Evolutionary conservation across 2,113 vertebrate species (phyloP).

Genomic region (Labeo rohita): DNA sequence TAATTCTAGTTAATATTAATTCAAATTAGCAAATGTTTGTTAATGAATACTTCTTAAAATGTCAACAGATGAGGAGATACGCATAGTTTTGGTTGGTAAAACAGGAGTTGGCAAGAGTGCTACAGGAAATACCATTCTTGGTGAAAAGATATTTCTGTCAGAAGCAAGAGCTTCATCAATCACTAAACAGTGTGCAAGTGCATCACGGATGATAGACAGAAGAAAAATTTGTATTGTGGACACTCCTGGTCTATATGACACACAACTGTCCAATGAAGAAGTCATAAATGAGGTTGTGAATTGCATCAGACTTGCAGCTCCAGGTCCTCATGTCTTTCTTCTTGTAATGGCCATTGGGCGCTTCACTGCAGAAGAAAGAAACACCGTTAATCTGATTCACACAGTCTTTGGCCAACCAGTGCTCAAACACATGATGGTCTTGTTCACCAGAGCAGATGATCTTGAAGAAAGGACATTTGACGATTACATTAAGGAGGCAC

Average conservation of each 20-base stretch:
- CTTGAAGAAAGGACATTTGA: neutral
- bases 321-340: conserved; percentile 1
- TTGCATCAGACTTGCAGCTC: neutral
- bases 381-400: neutral
- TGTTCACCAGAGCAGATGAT: conserved; percentile 4
- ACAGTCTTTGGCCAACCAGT: neutral
- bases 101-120: conserved; percentile 49
- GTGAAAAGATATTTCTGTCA: conserved; percentile 15
- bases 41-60: neutral
- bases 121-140: conserved; percentile 48
- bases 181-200: neutral
- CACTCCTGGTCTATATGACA: conserved; percentile 46
- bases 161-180: conserved; percentile 16
- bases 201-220: neutral
- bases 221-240: conserved; percentile 16
- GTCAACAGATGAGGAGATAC: neutral
- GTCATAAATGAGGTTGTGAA: neutral
- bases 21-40: too few relatives aligned
- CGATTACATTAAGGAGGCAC: neutral
- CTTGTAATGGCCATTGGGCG: neutral
- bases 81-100: conserved; percentile 41
- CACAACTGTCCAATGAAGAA: neutral
- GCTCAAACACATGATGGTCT: neutral
- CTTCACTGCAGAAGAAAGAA: neutral
- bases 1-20: too few relatives aligned